phyloP scores from a whole-genome alignment of 2,888 invertebrate species.

The Hirtodrosophila histrioides region DNA sequence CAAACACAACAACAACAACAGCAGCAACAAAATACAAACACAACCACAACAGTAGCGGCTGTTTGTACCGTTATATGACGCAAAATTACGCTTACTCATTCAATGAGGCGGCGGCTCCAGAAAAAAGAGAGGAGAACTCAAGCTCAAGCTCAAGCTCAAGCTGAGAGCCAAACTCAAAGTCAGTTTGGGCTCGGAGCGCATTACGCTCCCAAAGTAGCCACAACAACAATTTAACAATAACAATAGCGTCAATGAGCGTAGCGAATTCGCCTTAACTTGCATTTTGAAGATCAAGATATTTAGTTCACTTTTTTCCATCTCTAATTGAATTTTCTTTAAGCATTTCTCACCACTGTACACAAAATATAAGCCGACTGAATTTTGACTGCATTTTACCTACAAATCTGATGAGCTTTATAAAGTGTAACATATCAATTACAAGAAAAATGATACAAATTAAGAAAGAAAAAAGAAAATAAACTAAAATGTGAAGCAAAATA shows the following conservation, averaged over 20 bases:
- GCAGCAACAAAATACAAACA: constrained; percentile 24
- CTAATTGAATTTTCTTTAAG: constrained; percentile 54
- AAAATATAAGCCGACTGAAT: constrained; percentile 13
- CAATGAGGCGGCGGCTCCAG: constrained; percentile 44
- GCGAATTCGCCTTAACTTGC: constrained; percentile 72
- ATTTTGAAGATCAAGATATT: constrained; percentile 42
- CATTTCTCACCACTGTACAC: constrained; percentile 7
- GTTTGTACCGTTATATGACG: constrained; percentile 79
- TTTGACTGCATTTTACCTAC: constrained; percentile 11
- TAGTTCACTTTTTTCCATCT: constrained; percentile 31
- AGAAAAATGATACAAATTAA: constrained; percentile 15
- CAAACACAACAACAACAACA: constrained; percentile 23
- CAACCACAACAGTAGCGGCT: constrained; percentile 70
- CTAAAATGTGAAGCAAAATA: background rate
- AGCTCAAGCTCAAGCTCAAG: constrained; percentile 11
- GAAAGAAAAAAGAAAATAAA: background rate
- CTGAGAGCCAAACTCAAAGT: constrained; percentile 23
- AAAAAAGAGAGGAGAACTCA: constrained; percentile 40
- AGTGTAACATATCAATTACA: constrained; percentile 68
- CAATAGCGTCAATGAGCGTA: constrained; percentile 59
- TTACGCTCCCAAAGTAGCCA: constrained; percentile 40
- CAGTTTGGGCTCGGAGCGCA: constrained; percentile 22
- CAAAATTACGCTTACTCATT: constrained; percentile 81
- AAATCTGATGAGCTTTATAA: constrained; percentile 19
- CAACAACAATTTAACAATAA: constrained; percentile 30